phyloP scores from a whole-genome alignment of 2,113 vertebrate species.

The Menura novaehollandiae region DNA sequence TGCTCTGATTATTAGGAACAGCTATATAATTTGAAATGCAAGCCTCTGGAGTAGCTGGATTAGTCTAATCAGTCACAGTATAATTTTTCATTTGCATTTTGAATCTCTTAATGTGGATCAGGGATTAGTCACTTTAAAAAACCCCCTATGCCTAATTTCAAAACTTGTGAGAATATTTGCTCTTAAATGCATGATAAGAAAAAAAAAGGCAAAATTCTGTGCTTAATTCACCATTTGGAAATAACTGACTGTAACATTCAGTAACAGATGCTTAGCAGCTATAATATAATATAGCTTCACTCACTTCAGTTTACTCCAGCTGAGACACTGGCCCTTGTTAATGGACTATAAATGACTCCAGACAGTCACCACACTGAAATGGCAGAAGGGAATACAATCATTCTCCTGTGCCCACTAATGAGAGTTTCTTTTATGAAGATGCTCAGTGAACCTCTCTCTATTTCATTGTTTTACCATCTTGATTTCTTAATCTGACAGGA shows the following conservation, averaged over 20 bases:
- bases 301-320: neutral
- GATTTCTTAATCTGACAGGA: neutral
- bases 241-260: neutral
- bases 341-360: neutral
- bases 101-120: neutral
- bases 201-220: neutral
- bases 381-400: neutral
- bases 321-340: neutral
- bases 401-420: neutral
- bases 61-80: conserved; percentile 16
- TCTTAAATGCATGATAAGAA: neutral
- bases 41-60: neutral
- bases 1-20: conserved; percentile 19
- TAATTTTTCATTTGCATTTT: conserved; percentile 34
- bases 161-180: neutral
- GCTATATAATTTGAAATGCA: neutral
- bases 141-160: neutral
- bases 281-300: neutral
- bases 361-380: neutral
- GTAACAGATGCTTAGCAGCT: neutral
- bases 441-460: neutral
- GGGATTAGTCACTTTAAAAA: neutral
- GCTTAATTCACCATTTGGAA: neutral
- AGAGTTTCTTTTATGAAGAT: neutral
- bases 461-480: neutral